These are phyloP conservation scores for Cremastobaeus sp. DNA, from an alignment of 2,888 invertebrate species.

Conservation along the genomic window DNA sequence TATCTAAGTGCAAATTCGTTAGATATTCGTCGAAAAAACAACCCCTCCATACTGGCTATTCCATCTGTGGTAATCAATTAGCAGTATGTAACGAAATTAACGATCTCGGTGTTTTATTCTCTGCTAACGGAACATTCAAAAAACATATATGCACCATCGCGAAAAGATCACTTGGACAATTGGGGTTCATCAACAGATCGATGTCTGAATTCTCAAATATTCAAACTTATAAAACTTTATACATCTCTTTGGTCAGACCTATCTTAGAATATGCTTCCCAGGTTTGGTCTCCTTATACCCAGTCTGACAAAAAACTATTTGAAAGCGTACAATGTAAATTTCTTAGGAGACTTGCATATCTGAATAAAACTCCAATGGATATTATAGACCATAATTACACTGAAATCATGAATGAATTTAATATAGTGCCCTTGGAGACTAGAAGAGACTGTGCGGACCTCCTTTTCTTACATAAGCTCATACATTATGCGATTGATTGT, in stretches of 20 bases:
- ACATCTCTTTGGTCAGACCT: not conserved
- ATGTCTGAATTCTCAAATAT: not conserved
- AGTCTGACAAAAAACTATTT: not conserved
- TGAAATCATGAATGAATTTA: too few relatives aligned
- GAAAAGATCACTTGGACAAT: not conserved
- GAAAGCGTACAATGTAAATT: not conserved
- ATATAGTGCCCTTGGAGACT: too few relatives aligned
- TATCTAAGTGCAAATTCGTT: not conserved
- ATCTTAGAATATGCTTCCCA: too few relatives aligned
- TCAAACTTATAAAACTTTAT: not conserved
- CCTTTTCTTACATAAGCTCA: too few relatives aligned
- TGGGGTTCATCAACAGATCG: not conserved
- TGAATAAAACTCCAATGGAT: not conserved
- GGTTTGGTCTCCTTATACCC: not conserved
- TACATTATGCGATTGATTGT: too few relatives aligned
- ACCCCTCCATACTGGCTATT: not conserved
- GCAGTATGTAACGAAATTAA: not conserved
- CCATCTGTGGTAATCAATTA: not conserved
- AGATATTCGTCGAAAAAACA: not conserved
- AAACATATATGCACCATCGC: not conserved
- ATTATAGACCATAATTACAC: too few relatives aligned
- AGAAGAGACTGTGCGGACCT: too few relatives aligned
- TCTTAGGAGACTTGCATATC: not conserved
- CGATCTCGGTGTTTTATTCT: not conserved
- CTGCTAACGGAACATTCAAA: not conserved